Evolutionary conservation across 1,140 invertebrate genomes (phyloP).

Genomic region (Acromyrmex echinatior): DNA sequence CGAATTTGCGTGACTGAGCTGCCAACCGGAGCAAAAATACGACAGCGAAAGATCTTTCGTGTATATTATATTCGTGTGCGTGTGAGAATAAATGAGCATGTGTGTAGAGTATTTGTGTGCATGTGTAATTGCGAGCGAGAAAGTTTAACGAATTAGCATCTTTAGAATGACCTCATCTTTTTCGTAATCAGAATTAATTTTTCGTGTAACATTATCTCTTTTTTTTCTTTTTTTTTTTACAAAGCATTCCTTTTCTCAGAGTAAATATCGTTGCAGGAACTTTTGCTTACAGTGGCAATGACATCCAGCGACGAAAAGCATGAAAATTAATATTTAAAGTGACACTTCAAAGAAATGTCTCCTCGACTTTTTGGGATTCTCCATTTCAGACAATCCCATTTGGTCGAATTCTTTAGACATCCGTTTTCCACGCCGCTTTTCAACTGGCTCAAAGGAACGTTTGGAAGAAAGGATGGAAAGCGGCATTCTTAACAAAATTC

Average conservation of each 20-base stretch:
- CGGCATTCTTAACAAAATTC: slow-evolving; percentile 15
- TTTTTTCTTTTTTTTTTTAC: background rate
- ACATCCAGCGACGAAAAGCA: background rate
- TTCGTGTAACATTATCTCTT: background rate
- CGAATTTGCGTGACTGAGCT: slow-evolving; percentile 66
- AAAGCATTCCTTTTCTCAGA: slow-evolving; percentile 13
- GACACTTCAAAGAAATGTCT: background rate
- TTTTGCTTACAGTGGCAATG: background rate
- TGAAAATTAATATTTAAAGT: slow-evolving; percentile 11
- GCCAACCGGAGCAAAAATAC: slow-evolving; percentile 30
- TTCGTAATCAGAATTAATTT: slow-evolving; percentile 59
- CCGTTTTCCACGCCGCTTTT: background rate
- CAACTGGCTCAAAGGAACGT: slow-evolving; percentile 7
- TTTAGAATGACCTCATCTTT: slow-evolving; percentile 58
- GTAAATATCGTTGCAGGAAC: slow-evolving; percentile 35
- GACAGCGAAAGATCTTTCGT: slow-evolving; percentile 35
- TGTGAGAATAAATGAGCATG: slow-evolving; percentile 41
- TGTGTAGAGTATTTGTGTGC: slow-evolving; percentile 56
- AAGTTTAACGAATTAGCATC: slow-evolving; percentile 67
- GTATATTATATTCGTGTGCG: slow-evolving; percentile 16
- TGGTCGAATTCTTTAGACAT: background rate
- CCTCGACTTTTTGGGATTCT: slow-evolving; percentile 39
- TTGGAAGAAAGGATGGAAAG: slow-evolving; percentile 30
- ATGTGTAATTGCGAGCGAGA: slow-evolving; percentile 69
- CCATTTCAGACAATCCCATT: slow-evolving; percentile 22